Percentiles rank a stretch among this genome's conserved stretches.
Conservation (phyloP, 2,888 invertebrate species). For the Corythucha ciliata region DNA sequence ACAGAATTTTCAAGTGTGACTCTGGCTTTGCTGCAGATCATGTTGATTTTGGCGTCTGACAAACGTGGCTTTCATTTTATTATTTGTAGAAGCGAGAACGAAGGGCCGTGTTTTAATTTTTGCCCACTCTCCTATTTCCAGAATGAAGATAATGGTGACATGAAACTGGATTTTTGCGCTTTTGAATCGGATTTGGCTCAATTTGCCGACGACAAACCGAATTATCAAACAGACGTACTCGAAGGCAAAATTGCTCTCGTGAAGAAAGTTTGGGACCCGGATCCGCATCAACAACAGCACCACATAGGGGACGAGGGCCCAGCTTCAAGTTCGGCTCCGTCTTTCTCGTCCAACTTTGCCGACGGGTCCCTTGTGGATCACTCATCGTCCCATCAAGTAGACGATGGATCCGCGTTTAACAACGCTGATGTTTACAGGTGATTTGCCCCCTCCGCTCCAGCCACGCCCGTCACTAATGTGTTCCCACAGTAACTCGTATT, state of each 20-base stretch:
- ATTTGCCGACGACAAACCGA: conserved; percentile 60
- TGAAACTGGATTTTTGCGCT: conserved; percentile 84
- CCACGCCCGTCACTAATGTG: neutral
- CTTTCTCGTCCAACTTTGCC: conserved; percentile 36
- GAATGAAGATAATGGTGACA: conserved; percentile 67
- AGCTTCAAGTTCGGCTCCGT: conserved; percentile 34
- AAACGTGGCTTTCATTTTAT: conserved; percentile 37
- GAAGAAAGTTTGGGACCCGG: conserved; percentile 53
- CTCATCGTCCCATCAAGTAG: conserved; percentile 23
- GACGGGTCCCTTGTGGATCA: conserved; percentile 25
- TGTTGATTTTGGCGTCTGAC: conserved; percentile 21
- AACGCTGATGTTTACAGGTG: conserved; percentile 27
- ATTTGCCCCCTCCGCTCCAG: neutral
- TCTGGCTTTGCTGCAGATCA: conserved; percentile 7
- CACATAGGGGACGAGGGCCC: conserved; percentile 35
- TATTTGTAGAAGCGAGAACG: neutral
- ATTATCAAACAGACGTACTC: conserved; percentile 70
- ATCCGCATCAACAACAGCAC: conserved; percentile 37
- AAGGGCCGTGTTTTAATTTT: neutral
- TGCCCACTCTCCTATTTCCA: conserved; percentile 17
- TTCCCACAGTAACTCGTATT: neutral
- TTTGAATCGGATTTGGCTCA: conserved; percentile 75
- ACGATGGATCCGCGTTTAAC: conserved; percentile 21
- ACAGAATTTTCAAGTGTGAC: neutral
- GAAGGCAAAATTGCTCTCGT: conserved; percentile 91